Conservation (phyloP, 2,797 vertebrate species). For the Spatula versicolor region DNA sequence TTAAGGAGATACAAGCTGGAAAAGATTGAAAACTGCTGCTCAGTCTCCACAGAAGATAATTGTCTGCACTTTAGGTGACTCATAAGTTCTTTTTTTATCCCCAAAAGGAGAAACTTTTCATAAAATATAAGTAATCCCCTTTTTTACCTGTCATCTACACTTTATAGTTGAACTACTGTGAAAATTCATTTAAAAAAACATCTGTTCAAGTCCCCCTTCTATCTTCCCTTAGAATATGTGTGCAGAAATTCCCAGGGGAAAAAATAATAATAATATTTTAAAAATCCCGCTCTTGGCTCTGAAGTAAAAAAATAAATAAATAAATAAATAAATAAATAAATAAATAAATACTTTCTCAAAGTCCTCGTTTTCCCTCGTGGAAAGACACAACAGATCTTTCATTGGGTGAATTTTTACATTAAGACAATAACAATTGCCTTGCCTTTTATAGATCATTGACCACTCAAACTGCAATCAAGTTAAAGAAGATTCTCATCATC, state of each 20-base stretch:
- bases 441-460: not conserved
- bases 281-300: not conserved
- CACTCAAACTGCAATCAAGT: not conserved
- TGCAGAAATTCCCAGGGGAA: not conserved
- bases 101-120: conserved; percentile 30
- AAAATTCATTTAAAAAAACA: not conserved
- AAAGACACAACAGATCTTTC: not conserved
- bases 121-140: conserved; percentile 48
- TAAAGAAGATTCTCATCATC: not conserved
- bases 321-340: too few species aligned
- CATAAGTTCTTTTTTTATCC: not conserved
- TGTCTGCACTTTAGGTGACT: conserved; percentile 22
- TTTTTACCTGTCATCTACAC: conserved; percentile 13
- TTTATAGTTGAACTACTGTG: conserved; percentile 13
- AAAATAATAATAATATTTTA: not conserved
- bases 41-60: not conserved
- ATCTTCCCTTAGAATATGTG: not conserved
- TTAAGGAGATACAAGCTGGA: not conserved
- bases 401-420: not conserved
- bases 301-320: not conserved
- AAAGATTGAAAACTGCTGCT: not conserved
- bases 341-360: not conserved
- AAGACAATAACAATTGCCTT: not conserved
- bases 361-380: not conserved
- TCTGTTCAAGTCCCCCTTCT: not conserved